Evolutionary conservation across 2,797 vertebrate genomes (phyloP), one percentile per base, ranked within the genome.

Genomic region (Fratercula arctica): DNA sequence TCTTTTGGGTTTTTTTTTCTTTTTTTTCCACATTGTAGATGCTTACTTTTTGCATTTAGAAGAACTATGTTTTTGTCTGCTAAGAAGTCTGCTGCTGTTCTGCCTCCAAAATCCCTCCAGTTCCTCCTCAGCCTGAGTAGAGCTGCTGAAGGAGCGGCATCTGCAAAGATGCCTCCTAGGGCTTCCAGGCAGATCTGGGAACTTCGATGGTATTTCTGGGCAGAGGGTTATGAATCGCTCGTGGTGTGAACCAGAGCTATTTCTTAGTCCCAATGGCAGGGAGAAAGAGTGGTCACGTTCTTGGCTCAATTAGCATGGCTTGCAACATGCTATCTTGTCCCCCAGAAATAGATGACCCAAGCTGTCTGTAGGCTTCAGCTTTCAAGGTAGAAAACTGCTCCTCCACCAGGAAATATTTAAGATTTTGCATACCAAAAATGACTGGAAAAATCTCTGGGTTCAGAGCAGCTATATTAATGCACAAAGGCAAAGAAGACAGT

Each of bases 291-390:
- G 33, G 25, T 64, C 4, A 2, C 8, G 21, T 37, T 51, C 69
- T 66, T 59, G 59, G 16, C 31, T 66, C 5, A 20, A 0, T 45
- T 81, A 50, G 75, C 28, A 87, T 39, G 23, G 13, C 24, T 57
- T 48, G 8, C 31, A 56, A 8, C 5, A 1, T 53, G 59, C 37
- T 1, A 1, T n/a, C 31, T 13, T 26, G 8, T 26, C 16, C 28
- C 12, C 10, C 17, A 26, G 51, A 54, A 28, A 39, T 2, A 48
- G 51, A 28, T 35, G 53, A 20, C 19, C 35, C 13, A 37, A 51
- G 41, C 12, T 51, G 11, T 25, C 28, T 69, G 25, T 45, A 45
- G 63, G 21, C 51, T 64, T 66, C 31, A 29, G 6, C 10, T 64
- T 24, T 72, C 25, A 21, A 21, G 9, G 13, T 7, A 21, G 24